Evolutionary conservation across 2,888 invertebrate genomes (phyloP).

Genomic region (Cephus pygmeus): DNA sequence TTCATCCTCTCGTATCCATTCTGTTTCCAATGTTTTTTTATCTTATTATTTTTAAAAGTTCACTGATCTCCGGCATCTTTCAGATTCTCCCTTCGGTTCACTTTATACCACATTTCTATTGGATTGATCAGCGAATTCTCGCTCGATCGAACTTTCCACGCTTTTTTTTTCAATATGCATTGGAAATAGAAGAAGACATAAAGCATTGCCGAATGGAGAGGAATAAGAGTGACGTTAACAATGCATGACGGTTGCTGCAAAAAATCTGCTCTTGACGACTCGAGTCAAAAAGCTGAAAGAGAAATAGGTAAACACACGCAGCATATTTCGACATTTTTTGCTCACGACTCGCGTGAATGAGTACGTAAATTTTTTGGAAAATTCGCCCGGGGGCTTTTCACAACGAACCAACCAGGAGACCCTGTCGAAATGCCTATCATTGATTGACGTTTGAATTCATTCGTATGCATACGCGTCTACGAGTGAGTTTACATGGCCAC

Average conservation of each 20-base stretch:
- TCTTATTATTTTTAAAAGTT: too few species aligned
- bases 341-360: conserved; percentile 31
- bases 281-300: conserved; percentile 51
- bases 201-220: too few species aligned
- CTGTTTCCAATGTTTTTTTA: too few species aligned
- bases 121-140: not conserved
- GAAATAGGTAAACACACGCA: conserved; percentile 40
- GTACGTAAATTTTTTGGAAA: conserved; percentile 45
- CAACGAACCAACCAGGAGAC: not conserved
- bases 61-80: too few species aligned
- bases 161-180: too few species aligned
- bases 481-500: conserved; percentile 8
- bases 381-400: not conserved
- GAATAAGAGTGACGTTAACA: conserved; percentile 47
- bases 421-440: conserved; percentile 3
- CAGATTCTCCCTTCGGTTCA: too few species aligned
- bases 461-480: conserved; percentile 50
- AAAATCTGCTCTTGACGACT: conserved; percentile 46
- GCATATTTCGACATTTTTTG: conserved; percentile 14
- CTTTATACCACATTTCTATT: too few species aligned
- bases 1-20: too few species aligned
- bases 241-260: conserved; percentile 51
- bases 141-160: conserved; percentile 11
- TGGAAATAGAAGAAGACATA: too few species aligned
- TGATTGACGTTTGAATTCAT: conserved; percentile 56